Evolutionary conservation across 1,140 invertebrate species (phyloP).

Genomic region (Drosophila punjabiensis): DNA sequence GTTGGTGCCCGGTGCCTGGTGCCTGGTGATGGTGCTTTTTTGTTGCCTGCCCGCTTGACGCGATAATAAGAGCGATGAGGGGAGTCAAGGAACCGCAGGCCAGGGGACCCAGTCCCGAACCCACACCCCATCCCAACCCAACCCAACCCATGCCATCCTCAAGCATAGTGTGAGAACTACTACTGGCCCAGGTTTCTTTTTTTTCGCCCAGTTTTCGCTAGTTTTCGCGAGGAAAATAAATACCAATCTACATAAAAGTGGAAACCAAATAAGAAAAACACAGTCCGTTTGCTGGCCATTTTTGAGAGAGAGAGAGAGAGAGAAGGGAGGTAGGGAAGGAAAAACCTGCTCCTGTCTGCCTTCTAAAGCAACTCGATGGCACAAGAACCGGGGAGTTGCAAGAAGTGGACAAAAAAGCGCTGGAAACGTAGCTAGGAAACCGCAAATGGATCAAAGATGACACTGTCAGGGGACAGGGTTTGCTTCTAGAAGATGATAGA

Average conservation of each 20-base stretch:
- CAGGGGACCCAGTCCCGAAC: conserved; percentile 15
- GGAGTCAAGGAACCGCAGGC: conserved; percentile 65
- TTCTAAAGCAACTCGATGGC: conserved; percentile 43
- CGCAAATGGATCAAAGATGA: conserved; percentile 26
- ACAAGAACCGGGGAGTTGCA: conserved; percentile 24
- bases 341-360: conserved; percentile 67
- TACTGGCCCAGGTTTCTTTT: conserved; percentile 31
- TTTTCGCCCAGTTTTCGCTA: conserved; percentile 45
- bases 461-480: background rate
- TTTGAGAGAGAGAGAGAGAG: background rate
- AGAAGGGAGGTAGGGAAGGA: conserved; percentile 22
- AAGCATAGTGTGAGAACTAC: conserved; percentile 69
- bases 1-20: conserved; percentile 37
- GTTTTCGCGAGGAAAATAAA: conserved; percentile 81
- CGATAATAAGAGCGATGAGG: conserved; percentile 82
- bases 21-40: conserved; percentile 19
- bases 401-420: conserved; percentile 43
- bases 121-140: conserved; percentile 38
- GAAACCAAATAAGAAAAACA: conserved; percentile 81
- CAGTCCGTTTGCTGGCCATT: conserved; percentile 60
- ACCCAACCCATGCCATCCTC: conserved; percentile 32
- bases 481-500: background rate
- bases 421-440: conserved; percentile 49
- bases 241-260: conserved; percentile 83
- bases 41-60: conserved; percentile 61